Conservation (phyloP, 2,113 vertebrate species). For the Dipodomys stephensi region DNA sequence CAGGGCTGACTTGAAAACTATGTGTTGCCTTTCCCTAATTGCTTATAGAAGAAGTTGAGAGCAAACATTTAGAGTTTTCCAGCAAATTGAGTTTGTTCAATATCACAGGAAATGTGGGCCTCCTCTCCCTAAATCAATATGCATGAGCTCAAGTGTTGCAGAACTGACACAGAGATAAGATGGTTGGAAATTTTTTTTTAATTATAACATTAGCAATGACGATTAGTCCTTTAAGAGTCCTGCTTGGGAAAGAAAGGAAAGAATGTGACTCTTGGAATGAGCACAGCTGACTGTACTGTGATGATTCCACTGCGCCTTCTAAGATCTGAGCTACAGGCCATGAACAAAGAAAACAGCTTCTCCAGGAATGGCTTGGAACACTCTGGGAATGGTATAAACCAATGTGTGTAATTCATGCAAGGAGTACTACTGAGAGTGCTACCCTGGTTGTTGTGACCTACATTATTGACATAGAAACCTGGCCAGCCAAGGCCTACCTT, state of each 20-base stretch:
- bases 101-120: neutral
- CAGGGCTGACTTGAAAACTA: neutral
- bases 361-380: neutral
- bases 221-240: neutral
- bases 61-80: neutral
- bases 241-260: neutral
- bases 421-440: neutral
- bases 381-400: neutral
- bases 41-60: neutral
- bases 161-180: neutral
- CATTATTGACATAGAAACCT: neutral
- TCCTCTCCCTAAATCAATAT: neutral
- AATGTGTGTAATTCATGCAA: neutral
- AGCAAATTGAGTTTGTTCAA: neutral
- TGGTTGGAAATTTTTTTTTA: neutral
- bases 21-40: neutral
- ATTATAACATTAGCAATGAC: neutral
- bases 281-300: neutral
- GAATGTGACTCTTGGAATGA: neutral
- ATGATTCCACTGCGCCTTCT: neutral
- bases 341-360: neutral
- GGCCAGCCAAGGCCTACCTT: neutral
- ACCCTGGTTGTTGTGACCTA: neutral
- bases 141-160: neutral
- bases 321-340: neutral